Base-by-base conservation (phyloP, 2,797 vertebrate genomes). In the Hafferia zeledoni region DNA sequence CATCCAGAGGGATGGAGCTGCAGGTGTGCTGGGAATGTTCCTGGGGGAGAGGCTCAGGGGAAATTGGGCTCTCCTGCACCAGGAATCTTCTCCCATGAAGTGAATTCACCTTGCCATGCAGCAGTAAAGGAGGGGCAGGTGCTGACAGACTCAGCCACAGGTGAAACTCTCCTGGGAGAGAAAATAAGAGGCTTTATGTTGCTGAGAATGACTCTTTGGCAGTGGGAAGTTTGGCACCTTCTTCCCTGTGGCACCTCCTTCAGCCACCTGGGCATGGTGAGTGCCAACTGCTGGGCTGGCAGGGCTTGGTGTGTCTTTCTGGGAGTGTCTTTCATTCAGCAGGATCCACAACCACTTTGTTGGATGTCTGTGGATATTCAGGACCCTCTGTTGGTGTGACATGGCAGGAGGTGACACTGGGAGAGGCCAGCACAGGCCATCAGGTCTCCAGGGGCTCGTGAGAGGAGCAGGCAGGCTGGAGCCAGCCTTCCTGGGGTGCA, bases 341-440 rank as follows among this genome's bases (percentile, higher is more conserved):
- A 30, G 47, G 37, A 43, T 25, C 74, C 11, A 1, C 0, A 8
- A 15, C 14, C 1, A 0, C 41, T 57, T 35, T 52, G 47, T 12
- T 17, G 19, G 16, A 17, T 27, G 18, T 11, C 20, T 9, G 27
- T 28, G 31, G 55, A 0, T 28, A 5, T 47, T 79, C 20, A 5
- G 57, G 28, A 67, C 41, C 65, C 46, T 41, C 80, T 30, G 18
- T 17, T 39, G 68, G 22, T 0, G 1, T 31, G 71, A n/a, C 3
- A 0, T 7, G 56, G 1, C 1, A 55, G 64, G 61, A 37, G 41
- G 56, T 25, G 91, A 56, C 24, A 63, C 52, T 70, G 84, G 70
- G 33, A 56, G 63, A 17, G 63, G 61, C 14, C 44, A 57, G 55
- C 41, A 4, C 27, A 22, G 67, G 47, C 7, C 57, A 7, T 2